Evolutionary conservation across 2,113 vertebrate species (phyloP), one percentile per base, ranked within the genome.

Genomic region (Gobio gobio): DNA sequence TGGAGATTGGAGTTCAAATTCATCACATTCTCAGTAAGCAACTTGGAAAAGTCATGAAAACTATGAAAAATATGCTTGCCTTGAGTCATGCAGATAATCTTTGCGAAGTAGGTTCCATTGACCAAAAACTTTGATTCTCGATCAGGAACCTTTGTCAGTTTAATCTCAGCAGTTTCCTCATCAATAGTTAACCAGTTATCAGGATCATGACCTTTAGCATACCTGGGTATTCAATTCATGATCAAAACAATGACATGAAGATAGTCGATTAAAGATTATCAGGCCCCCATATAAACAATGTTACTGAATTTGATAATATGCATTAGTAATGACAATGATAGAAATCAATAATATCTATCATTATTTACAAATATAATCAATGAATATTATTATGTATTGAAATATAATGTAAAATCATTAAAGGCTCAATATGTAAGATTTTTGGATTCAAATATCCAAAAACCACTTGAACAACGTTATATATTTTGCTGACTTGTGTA

Each of bases 171-270:
- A 84, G 96, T 97, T 79, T 94, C 93, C 82, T 93, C 93, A 88
- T 98, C 95, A 70, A 98, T 92, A 83, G 91, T 94, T 86, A 98
- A 90, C 96, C 95, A 97, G 89, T 93, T 96, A 82, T 91, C 96
- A 87, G 96, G 94, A 89, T 98, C 96, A 85, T 90, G 93, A 88
- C 94, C 96, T 92, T 97, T 96, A 20, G 91, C 92, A 86, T 98
- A 99, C 82, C 98, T 99, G 40, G 1, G 78, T 22, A 33, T 82
- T 16, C 2, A 63, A 74, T 63, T 45, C 36, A 72, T 82, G 6
- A 64, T 40, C 1, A 29, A 66, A 51, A 82, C 83, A 82, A 70
- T 47, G 3, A 36, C 36, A 56, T 16, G 3, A 68, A 47, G 5
- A 10, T 9, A 24, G 4, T 10, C 24, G 43, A 24, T 16, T 24